Evolutionary conservation across 2,797 vertebrate species (phyloP).

Genomic region (Cuculus canorus): DNA sequence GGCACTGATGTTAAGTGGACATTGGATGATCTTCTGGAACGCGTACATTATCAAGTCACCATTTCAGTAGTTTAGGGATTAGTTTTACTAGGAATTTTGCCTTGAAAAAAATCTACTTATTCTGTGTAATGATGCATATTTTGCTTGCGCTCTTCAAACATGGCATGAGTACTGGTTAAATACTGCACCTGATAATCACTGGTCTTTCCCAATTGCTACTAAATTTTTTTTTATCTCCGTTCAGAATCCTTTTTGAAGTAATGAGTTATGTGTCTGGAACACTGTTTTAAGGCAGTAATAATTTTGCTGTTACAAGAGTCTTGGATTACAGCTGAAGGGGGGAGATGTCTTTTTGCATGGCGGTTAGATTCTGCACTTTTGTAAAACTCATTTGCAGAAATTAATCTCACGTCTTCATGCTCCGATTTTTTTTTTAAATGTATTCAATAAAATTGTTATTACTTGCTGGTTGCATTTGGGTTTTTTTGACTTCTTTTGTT

Average conservation of each 20-base stretch:
- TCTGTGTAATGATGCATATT: conserved; percentile 7
- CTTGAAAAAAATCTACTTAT: background rate
- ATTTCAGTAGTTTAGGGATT: conserved; percentile 50
- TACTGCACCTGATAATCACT: background rate
- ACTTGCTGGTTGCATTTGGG: background rate
- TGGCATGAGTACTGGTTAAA: conserved; percentile 24
- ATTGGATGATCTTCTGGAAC: background rate
- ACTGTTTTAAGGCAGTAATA: background rate
- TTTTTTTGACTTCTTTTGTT: background rate
- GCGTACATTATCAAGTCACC: conserved; percentile 58
- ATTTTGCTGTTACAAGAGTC: background rate
- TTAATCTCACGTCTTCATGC: conserved; percentile 26
- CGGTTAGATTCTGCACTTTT: background rate
- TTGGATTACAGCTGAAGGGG: background rate
- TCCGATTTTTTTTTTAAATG: conserved; percentile 11
- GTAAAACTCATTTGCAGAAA: background rate
- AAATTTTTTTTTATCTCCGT: background rate
- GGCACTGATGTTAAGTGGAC: background rate
- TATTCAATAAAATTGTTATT: conserved; percentile 65
- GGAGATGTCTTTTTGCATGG: conserved; percentile 25
- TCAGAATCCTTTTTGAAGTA: background rate
- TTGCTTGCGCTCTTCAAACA: conserved; percentile 50
- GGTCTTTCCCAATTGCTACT: background rate
- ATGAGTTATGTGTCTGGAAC: conserved; percentile 27
- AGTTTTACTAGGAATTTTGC: conserved; percentile 32